A percentile compares a stretch with the other conserved stretches of the same genome.
Conservation (phyloP, 1,140 invertebrate species). For the Oedothorax gibbosus region DNA sequence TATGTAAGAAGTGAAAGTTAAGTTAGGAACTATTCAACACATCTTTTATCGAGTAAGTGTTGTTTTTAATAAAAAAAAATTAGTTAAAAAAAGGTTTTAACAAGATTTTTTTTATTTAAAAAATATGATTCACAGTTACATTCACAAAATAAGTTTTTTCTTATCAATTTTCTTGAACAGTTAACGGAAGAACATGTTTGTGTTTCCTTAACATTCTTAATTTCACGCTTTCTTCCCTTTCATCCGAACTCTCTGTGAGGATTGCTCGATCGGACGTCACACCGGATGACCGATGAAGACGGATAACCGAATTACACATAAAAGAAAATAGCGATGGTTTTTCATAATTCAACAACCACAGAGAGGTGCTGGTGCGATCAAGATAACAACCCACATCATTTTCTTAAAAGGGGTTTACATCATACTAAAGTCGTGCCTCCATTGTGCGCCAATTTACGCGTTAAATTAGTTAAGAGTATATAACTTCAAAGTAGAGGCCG, state of each 20-base stretch:
- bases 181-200: too few species aligned
- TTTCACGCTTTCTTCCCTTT: conserved; percentile 18
- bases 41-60: too few species aligned
- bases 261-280: conserved; percentile 4
- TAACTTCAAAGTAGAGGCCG: neutral
- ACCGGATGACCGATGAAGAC: conserved; percentile 27
- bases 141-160: too few species aligned
- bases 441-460: conserved; percentile 23
- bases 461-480: conserved; percentile 38
- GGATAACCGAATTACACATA: conserved; percentile 28
- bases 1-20: too few species aligned
- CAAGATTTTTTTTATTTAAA: too few species aligned
- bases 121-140: too few species aligned
- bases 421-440: neutral
- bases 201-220: neutral
- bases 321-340: conserved; percentile 21
- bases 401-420: neutral
- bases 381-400: conserved; percentile 26
- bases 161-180: too few species aligned
- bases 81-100: too few species aligned
- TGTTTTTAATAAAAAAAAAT: too few species aligned
- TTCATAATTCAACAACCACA: conserved; percentile 1
- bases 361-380: neutral
- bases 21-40: too few species aligned
- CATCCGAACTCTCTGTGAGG: neutral